phyloP scores from a whole-genome alignment of 2,113 vertebrate species.

The Dascyllus trimaculatus region DNA sequence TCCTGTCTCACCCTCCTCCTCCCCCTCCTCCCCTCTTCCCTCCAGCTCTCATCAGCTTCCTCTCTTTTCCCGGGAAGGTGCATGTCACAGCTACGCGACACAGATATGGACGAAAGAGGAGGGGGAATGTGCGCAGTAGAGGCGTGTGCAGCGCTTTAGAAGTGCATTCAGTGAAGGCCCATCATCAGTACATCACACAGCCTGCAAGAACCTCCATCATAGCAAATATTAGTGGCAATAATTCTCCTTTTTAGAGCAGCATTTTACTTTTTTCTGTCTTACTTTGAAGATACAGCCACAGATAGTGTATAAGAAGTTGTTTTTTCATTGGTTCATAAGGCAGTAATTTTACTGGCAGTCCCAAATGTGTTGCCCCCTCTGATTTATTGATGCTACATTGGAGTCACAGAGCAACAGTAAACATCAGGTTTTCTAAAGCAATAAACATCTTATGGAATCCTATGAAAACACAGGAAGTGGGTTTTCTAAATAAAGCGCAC shows the following conservation, averaged over 20 bases:
- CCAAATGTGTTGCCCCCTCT: too few relatives aligned
- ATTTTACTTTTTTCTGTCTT: not conserved
- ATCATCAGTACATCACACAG: not conserved
- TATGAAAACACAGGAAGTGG: too few relatives aligned
- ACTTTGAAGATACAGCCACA: not conserved
- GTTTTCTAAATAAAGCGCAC: too few relatives aligned
- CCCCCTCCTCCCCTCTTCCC: conserved; percentile 10
- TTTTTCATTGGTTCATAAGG: too few relatives aligned
- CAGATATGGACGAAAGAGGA: conserved; percentile 62
- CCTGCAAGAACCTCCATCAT: not conserved
- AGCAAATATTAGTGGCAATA: not conserved
- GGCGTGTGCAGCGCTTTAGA: not conserved
- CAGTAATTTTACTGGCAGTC: too few relatives aligned
- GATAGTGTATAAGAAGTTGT: too few relatives aligned
- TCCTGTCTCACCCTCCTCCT: conserved; percentile 43
- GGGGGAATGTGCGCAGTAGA: not conserved
- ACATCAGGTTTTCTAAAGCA: too few relatives aligned
- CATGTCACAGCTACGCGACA: conserved; percentile 56
- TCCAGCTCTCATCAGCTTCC: conserved; percentile 67
- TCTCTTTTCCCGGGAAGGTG: conserved; percentile 50
- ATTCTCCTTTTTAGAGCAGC: not conserved
- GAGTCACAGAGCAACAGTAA: too few relatives aligned
- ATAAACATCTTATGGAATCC: too few relatives aligned
- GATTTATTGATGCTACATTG: too few relatives aligned
- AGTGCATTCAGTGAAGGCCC: not conserved